Conservation (phyloP, 2,888 invertebrate species). For the Drosophila mettleri region DNA sequence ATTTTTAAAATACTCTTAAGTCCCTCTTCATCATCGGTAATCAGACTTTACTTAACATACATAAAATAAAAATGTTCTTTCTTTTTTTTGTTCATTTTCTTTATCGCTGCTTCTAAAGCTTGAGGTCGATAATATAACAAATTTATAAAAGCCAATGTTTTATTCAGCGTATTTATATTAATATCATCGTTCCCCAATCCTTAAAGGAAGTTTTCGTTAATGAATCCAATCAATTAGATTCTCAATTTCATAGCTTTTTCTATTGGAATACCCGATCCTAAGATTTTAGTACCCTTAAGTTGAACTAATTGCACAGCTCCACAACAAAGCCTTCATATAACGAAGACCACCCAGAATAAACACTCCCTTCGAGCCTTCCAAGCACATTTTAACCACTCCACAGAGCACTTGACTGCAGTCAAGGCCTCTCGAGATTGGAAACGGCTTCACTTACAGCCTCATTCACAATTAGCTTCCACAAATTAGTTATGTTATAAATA, state of each 20-base stretch:
- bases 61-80: no score
- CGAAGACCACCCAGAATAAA: slow-evolving; percentile 40
- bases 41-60: no score
- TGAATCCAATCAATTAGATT: no score
- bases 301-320: slow-evolving; percentile 38
- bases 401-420: slow-evolving; percentile 45
- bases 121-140: no score
- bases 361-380: background rate
- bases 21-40: no score
- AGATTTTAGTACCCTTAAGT: slow-evolving; percentile 10
- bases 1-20: no score
- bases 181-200: background rate
- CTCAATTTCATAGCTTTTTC: slow-evolving; percentile 10
- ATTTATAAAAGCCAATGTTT: no score
- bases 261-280: background rate
- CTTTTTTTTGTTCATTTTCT: no score
- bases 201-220: background rate
- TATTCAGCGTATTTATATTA: no score
- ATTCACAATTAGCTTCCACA: slow-evolving; percentile 50
- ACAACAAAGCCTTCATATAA: slow-evolving; percentile 27
- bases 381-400: slow-evolving; percentile 43
- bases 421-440: slow-evolving; percentile 61
- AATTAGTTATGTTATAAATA: slow-evolving; percentile 48
- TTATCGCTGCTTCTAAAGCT: no score
- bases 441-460: slow-evolving; percentile 44